A percentile compares a stretch with the other conserved stretches of the same genome.
These are phyloP conservation scores for Acanthochromis polyacanthus DNA, from an alignment of 2,113 vertebrate species.

Conservation along the genomic window DNA sequence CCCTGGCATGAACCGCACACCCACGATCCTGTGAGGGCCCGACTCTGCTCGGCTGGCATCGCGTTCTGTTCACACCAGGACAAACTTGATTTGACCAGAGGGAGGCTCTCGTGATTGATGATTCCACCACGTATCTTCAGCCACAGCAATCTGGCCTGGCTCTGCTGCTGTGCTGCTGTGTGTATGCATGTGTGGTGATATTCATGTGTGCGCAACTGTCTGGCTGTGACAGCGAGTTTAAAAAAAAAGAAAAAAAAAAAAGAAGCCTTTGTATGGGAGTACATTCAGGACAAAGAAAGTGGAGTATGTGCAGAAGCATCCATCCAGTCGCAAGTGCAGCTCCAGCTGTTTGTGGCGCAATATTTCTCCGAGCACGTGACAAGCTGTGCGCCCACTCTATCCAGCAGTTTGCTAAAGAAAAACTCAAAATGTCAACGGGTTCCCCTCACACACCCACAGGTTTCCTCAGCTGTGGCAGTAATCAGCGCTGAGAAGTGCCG, in stretches of 20 bases:
- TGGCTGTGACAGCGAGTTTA: conserved; percentile 30
- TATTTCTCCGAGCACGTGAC: conserved; percentile 51
- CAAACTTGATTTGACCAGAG: conserved; percentile 82
- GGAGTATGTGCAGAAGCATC: conserved; percentile 2
- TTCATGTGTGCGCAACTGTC: conserved; percentile 22
- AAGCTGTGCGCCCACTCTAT: conserved; percentile 41
- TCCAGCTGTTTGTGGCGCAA: conserved; percentile 32
- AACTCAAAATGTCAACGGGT: conserved; percentile 64
- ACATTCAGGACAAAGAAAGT: conserved; percentile 13
- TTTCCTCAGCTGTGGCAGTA: conserved; percentile 61
- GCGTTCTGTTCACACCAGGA: conserved; percentile 68
- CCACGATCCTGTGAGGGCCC: conserved; percentile 39
- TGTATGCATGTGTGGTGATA: conserved; percentile 30
- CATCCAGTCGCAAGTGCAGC: background rate
- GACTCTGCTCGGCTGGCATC: conserved; percentile 59
- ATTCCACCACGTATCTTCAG: conserved; percentile 72
- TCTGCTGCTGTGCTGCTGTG: background rate
- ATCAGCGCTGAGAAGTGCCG: conserved; percentile 62
- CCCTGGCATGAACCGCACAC: conserved; percentile 38
- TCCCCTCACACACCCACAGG: conserved; percentile 53
- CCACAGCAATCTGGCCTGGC: conserved; percentile 73
- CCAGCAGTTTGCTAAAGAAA: conserved; percentile 18
- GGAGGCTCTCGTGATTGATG: conserved; percentile 82
- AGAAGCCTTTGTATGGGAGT: background rate
- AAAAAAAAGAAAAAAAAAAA: too few species aligned